These are phyloP conservation scores for Trematomus bernacchii DNA, from an alignment of 2,797 vertebrate genomes.

Conservation along the genomic window DNA sequence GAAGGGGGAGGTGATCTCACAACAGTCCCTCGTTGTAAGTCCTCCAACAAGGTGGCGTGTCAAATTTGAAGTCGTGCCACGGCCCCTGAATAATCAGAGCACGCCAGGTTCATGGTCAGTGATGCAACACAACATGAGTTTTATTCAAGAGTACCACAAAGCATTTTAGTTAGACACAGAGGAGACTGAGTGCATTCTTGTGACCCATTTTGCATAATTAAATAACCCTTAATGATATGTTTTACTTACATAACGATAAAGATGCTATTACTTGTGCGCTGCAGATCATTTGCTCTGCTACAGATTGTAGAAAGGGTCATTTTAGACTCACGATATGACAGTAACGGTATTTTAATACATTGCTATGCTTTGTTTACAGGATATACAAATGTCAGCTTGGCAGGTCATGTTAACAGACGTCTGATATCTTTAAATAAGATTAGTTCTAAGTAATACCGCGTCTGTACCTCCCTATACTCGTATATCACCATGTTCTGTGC, in stretches of 20 bases:
- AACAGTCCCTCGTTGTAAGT: background rate
- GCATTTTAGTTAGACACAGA: background rate
- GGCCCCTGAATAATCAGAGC: slow-evolving; percentile 12
- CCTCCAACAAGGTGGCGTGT: background rate
- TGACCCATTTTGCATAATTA: slow-evolving; percentile 10
- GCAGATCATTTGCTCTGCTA: no score
- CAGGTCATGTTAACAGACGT: background rate
- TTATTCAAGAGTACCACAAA: background rate
- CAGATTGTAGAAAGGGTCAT: background rate
- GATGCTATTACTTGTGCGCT: no score
- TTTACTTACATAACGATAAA: no score
- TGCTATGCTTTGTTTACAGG: background rate
- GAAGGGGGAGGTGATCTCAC: background rate
- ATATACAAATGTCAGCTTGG: background rate
- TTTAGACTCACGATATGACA: background rate
- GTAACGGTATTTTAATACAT: no score
- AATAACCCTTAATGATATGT: background rate
- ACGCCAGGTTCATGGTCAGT: slow-evolving; percentile 14
- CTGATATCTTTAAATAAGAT: background rate
- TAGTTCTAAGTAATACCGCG: background rate
- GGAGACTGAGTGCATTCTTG: background rate
- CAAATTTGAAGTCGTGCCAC: background rate
- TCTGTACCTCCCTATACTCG: background rate
- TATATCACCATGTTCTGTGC: slow-evolving; percentile 18
- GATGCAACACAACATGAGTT: slow-evolving; percentile 13